Evolutionary conservation across 1,140 invertebrate genomes (phyloP), one percentile per base, ranked within the genome.

Genomic region (Potamilus streckersoni): DNA sequence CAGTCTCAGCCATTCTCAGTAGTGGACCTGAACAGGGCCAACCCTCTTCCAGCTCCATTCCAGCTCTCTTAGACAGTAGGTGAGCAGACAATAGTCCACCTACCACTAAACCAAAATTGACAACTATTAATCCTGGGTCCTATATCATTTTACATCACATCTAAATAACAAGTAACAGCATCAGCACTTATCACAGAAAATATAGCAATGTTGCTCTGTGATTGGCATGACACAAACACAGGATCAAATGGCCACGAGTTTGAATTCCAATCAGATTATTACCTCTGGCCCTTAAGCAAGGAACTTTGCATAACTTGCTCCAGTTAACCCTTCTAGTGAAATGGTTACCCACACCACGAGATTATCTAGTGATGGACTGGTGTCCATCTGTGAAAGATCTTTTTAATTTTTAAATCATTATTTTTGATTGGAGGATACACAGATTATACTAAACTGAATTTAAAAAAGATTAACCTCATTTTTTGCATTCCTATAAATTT

Each of bases 21-120:
- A 99, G 88, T 3, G 98, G 97, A 1, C 98, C 98, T 89, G 95
- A 94, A 87, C 98, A 99, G 6, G 98, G 98, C 97, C 97, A 99
- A 0, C 97, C 97, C 23, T 94, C 93, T 87, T 98, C 96, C 61
- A 98, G 80, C 72, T 94, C 91, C 79, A 97, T 91, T 6, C 85
- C 89, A 59, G 83, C 86, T 75, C 92, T 93, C 79, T 94, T 93
- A 19, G 96, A 96, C 49, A 99, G 86, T 74, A 99, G 92, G 93
- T 99, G 98, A 19, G 98, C 98, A 89, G 97, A 98, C 0, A 99
- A 89, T 14, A 99, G 90, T 12, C 98, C 98, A 55, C 98, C 98
- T 79, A 99, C 94, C 82, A 99, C 97, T 92, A 72, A 27, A 89
- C 86, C 27, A 69, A 78, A 71, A 73, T 67, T 56, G 61, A 74